phyloP scores from a whole-genome alignment of 2,113 vertebrate species.

The Alethe castanea region DNA sequence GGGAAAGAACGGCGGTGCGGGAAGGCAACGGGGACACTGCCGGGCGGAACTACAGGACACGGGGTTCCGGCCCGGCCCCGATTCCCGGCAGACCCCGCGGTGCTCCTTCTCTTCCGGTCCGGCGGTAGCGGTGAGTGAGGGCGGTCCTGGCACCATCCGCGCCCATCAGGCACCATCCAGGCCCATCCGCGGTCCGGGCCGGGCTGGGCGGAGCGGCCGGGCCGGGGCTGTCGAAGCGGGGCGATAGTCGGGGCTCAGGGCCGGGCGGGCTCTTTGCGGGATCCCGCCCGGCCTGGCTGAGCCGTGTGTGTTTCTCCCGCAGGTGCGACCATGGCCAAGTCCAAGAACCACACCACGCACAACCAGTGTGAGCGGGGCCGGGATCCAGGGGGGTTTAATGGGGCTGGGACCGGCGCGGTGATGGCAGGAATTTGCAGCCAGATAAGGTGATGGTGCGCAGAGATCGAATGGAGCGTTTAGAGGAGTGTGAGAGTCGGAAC shows the following conservation, averaged over 20 bases:
- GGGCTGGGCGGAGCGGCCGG: background rate
- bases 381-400: background rate
- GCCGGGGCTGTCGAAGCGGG: background rate
- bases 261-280: background rate
- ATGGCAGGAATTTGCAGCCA: background rate
- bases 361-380: slow-evolving; percentile 88
- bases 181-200: too few species aligned
- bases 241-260: background rate
- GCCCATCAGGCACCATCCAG: background rate
- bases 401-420: background rate
- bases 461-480: accelerated
- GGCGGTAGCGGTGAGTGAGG: background rate
- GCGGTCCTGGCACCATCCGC: background rate
- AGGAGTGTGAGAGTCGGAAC: accelerated
- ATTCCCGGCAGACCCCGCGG: background rate
- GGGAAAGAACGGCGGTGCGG: background rate
- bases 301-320: background rate
- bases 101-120: background rate
- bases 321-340: slow-evolving; percentile 90
- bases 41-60: background rate
- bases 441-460: accelerated
- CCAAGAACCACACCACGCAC: slow-evolving; percentile 98
- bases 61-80: background rate
- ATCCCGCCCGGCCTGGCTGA: background rate
- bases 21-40: accelerated